Base-by-base conservation (phyloP, 1,140 invertebrate species). In the Drosophila tani region DNA sequence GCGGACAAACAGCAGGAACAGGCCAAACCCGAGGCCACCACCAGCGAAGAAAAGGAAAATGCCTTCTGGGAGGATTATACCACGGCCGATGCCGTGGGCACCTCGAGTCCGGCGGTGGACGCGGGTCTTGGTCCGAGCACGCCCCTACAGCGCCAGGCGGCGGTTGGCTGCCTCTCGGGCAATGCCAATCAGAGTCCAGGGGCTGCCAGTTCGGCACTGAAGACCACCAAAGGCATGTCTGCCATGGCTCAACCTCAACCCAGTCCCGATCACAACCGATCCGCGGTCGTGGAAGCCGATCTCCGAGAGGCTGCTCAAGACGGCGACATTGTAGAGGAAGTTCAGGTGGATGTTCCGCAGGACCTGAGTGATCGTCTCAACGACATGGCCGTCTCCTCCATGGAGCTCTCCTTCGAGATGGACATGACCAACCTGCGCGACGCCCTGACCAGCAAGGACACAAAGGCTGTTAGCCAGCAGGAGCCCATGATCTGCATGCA, bases 331-430 rank as follows among this genome's bases (percentile, higher is more conserved):
- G 15, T 62, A 5, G 64, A 78, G 15, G 67, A 81, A 15, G 32
- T 85, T 2, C 73, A 60, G n/a, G 62, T 86, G 5, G 73, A 76
- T 43, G 90, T 91, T 11, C 80, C 90, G 0, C 35, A 69, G 2
- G 24, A 32, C 6, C 41, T 91, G 7, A 75, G 74, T 29, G 47
- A 77, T 24, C 75, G 75, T 0, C 56, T 91, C 0, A 74, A 65
- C 27, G 80, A 90, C 0, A 64, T 91, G 85, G 85, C 90, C 32
- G 76, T 91, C 12, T 57, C 90, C 2, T 91, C 90, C 1, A 91
- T 91, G 90, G 65, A 91, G 32, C 35, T 91, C 27, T 82, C 85
- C 9, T 91, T 91, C 14, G 90, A 91, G 43, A 91, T 91, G 90
- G 82, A 91, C 35, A 90, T 91, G 90, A 86, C 85, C 1, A 91